phyloP scores from a whole-genome alignment of 2,113 vertebrate genomes.

The Puffinus mauretanicus region DNA sequence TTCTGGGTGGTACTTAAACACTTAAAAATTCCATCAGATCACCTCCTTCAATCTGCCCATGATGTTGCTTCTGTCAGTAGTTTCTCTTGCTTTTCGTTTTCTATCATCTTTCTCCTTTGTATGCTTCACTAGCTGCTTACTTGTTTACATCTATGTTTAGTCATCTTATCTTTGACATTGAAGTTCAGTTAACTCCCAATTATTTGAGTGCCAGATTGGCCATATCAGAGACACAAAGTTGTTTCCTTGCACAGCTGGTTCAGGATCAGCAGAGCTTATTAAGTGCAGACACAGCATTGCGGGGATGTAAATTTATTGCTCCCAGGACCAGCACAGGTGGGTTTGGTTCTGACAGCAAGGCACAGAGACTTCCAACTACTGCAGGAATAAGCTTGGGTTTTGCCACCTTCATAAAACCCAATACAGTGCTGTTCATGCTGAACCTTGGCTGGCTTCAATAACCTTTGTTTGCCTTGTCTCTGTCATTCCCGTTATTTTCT shows the following conservation, averaged over 20 bases:
- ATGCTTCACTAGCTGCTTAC: not conserved
- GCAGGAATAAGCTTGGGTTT: not conserved
- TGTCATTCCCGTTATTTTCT: not conserved
- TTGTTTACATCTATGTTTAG: slow-evolving; percentile 1
- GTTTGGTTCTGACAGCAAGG: not conserved
- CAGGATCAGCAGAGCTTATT: not conserved
- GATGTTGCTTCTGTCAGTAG: not conserved
- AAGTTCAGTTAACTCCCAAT: not conserved
- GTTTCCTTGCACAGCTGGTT: not conserved
- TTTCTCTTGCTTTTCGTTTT: not conserved
- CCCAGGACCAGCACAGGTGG: not conserved
- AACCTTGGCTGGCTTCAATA: not conserved
- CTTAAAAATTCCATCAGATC: not conserved
- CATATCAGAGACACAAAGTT: not conserved
- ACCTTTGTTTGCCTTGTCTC: not conserved
- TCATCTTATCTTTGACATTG: not conserved
- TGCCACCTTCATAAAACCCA: not conserved
- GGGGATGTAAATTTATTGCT: not conserved
- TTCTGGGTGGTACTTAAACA: not conserved
- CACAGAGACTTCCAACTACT: not conserved
- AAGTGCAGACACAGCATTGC: fast-evolving
- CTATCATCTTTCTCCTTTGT: not conserved
- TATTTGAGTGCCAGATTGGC: not conserved
- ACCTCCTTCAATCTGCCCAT: not conserved
- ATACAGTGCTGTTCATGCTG: not conserved